Percentiles rank a stretch among this genome's conserved stretches.
Conservation (phyloP, 2,888 invertebrate species). For the Timema cristinae region DNA sequence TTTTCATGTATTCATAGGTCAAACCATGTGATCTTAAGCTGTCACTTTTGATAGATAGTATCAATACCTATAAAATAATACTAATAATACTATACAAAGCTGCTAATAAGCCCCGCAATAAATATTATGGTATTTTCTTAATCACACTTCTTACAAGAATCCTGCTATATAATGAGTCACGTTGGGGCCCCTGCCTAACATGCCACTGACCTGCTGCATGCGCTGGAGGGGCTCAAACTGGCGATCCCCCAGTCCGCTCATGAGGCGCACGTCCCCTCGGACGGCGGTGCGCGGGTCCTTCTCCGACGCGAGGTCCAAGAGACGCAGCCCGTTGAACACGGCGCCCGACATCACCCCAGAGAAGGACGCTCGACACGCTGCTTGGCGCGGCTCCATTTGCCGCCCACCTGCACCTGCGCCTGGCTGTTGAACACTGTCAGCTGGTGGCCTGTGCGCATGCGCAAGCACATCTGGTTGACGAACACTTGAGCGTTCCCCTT, state of each 20-base stretch:
- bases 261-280: slow-evolving; percentile 78
- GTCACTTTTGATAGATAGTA: no score
- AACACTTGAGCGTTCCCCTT: not conserved
- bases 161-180: no score
- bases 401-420: slow-evolving; percentile 84
- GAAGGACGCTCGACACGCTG: slow-evolving; percentile 69
- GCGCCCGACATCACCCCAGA: slow-evolving; percentile 85
- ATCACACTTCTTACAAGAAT: no score
- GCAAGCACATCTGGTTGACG: not conserved
- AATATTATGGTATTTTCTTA: no score
- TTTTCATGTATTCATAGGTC: no score
- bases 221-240: slow-evolving; percentile 57
- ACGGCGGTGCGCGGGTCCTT: slow-evolving; percentile 73
- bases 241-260: slow-evolving; percentile 56
- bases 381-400: slow-evolving; percentile 67
- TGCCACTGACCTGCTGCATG: slow-evolving; percentile 73
- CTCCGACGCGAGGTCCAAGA: slow-evolving; percentile 81
- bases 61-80: no score
- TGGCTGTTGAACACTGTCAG: slow-evolving; percentile 88
- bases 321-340: slow-evolving; percentile 78
- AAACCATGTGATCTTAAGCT: no score
- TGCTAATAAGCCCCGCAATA: no score
- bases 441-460: slow-evolving; percentile 65
- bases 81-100: no score
- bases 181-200: no score